A percentile compares a stretch with the other conserved stretches of the same genome.
Evolutionary conservation across 2,888 invertebrate species (phyloP).

Genomic region (Amblyjoppa fuscipennis): DNA sequence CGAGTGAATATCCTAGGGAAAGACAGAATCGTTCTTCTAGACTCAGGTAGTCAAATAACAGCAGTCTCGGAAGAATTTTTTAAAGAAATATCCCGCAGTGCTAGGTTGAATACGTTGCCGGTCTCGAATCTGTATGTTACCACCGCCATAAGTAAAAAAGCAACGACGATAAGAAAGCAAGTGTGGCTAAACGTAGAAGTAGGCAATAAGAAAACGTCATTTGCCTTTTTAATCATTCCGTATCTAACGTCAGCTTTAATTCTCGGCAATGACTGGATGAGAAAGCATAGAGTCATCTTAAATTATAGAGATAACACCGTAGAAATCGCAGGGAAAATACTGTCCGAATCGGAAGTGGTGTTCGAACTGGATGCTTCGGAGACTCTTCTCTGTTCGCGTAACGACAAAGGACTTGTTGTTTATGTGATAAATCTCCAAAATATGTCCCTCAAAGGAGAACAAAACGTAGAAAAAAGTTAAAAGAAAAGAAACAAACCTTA

Average conservation of each 20-base stretch:
- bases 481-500: not conserved
- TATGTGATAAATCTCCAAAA: slow-evolving; percentile 25
- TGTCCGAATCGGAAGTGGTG: slow-evolving; percentile 10
- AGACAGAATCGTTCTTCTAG: not conserved
- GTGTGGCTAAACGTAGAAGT: not conserved
- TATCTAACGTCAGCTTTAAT: not conserved
- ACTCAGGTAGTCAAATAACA: slow-evolving; percentile 17
- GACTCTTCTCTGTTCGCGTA: slow-evolving; percentile 21
- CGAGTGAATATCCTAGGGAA: not conserved
- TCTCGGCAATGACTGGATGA: slow-evolving; percentile 13
- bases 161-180: not conserved
- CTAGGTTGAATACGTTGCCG: not conserved
- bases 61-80: not conserved
- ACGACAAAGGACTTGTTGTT: not conserved
- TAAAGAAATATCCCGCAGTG: not conserved
- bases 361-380: slow-evolving; percentile 20
- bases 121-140: not conserved
- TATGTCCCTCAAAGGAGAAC: not conserved
- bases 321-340: slow-evolving; percentile 13
- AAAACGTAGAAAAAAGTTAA: not conserved
- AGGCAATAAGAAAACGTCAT: not conserved
- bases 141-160: not conserved
- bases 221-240: slow-evolving; percentile 16
- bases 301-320: not conserved
- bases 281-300: not conserved